A percentile compares a stretch with the other conserved stretches of the same genome.
These are phyloP conservation scores for Bombus cullumanus DNA, from an alignment of 1,140 invertebrate genomes.

Conservation along the genomic window DNA sequence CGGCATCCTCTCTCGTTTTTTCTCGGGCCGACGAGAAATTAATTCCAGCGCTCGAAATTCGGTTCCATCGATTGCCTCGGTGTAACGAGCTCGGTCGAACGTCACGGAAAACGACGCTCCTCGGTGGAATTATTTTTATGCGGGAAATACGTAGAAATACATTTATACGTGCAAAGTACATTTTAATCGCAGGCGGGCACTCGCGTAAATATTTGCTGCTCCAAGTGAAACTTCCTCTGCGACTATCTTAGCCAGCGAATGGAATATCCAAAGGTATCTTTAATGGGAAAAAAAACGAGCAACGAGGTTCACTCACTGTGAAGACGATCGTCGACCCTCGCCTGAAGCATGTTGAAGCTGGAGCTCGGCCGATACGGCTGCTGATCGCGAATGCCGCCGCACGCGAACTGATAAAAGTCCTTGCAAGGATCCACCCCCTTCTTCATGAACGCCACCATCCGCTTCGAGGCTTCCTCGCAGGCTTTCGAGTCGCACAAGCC, in stretches of 20 bases:
- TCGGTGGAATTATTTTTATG: neutral
- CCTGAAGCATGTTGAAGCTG: slow-evolving; percentile 79
- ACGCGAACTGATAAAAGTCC: slow-evolving; percentile 89
- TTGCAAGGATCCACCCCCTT: slow-evolving; percentile 84
- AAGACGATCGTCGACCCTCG: slow-evolving; percentile 77
- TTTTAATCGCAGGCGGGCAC: too few relatives aligned
- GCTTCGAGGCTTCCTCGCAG: slow-evolving; percentile 78
- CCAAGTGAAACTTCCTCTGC: too few relatives aligned
- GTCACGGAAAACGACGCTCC: neutral
- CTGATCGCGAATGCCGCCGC: slow-evolving; percentile 83
- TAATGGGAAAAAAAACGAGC: slow-evolving; percentile 10
- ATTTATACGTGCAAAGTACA: too few relatives aligned
- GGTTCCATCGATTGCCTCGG: slow-evolving; percentile 18
- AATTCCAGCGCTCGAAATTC: neutral
- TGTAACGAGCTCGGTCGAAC: neutral
- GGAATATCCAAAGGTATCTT: neutral
- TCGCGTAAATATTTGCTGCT: too few relatives aligned
- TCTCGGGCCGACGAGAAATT: neutral
- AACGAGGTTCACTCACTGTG: slow-evolving; percentile 71
- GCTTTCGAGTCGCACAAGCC: slow-evolving; percentile 75
- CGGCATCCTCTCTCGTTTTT: neutral
- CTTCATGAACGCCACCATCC: slow-evolving; percentile 79
- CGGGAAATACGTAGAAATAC: neutral
- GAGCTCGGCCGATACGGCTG: slow-evolving; percentile 73
- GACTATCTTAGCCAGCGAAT: too few relatives aligned